A percentile compares a stretch with the other conserved stretches of the same genome.
Evolutionary conservation across 2,113 vertebrate genomes (phyloP).

Genomic region (Axis porcinus): DNA sequence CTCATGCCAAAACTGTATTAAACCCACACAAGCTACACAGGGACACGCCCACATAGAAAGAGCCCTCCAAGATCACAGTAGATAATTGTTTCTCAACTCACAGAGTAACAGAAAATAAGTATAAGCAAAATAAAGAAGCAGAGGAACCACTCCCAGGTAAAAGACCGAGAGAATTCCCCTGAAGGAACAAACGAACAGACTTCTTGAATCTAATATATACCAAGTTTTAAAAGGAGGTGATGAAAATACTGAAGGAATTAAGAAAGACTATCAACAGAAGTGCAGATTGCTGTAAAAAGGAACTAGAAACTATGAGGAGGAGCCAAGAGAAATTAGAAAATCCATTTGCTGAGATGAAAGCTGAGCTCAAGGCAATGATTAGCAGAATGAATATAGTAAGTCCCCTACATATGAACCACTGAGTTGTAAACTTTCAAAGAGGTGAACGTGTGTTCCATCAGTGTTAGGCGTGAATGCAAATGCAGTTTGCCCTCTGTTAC

Average conservation of each 20-base stretch:
- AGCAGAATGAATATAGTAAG: not conserved
- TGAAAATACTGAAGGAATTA: not conserved
- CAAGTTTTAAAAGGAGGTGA: not conserved
- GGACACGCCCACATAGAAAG: not conserved
- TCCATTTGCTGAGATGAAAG: not conserved
- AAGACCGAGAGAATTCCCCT: not conserved
- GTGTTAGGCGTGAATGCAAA: not conserved
- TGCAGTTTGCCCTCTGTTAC: not conserved
- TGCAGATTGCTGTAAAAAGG: not conserved
- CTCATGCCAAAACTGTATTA: not conserved
- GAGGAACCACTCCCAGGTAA: not conserved
- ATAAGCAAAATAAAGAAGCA: not conserved
- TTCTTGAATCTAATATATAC: not conserved
- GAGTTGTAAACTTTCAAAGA: not conserved
- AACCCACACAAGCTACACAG: not conserved
- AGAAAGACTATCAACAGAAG: not conserved
- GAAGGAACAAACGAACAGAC: not conserved
- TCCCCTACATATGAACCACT: not conserved
- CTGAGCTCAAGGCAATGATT: not conserved
- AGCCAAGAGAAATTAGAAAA: not conserved
- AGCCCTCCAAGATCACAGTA: not conserved
- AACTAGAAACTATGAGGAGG: not conserved
- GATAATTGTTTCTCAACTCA: not conserved
- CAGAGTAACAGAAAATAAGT: not conserved
- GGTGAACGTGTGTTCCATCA: not conserved